Conservation (phyloP, 1,140 invertebrate genomes). For the Drosophila albomicans region DNA sequence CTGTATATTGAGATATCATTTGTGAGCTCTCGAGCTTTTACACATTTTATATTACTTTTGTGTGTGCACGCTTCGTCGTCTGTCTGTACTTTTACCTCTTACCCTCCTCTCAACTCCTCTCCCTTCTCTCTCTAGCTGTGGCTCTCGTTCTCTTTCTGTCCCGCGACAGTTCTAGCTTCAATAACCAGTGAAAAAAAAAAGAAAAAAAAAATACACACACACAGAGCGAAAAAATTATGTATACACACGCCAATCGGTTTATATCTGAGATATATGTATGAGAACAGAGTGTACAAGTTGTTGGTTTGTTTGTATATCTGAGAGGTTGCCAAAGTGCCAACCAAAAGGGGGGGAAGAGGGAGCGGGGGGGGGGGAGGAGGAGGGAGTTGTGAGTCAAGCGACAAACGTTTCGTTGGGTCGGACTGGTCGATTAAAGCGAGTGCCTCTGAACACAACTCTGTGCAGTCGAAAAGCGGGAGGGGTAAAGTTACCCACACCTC, state of each 20-base stretch:
- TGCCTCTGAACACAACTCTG: constrained; percentile 1
- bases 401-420: constrained; percentile 36
- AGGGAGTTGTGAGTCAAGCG: constrained; percentile 13
- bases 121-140: too few species aligned
- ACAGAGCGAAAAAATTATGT: constrained; percentile 48
- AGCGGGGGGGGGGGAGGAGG: not conserved
- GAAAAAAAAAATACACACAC: constrained; percentile 20
- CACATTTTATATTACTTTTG: constrained; percentile 30
- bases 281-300: not conserved
- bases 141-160: too few species aligned
- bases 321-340: constrained; percentile 7
- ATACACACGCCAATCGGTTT: constrained; percentile 53
- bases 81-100: constrained; percentile 15
- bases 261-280: constrained; percentile 35
- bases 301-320: constrained; percentile 16
- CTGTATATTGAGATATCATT: constrained; percentile 38
- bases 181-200: constrained; percentile 11
- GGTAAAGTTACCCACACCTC: constrained; percentile 15
- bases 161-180: constrained; percentile 12
- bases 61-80: constrained; percentile 20
- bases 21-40: constrained; percentile 25
- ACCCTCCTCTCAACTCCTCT: not conserved
- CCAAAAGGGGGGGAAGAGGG: not conserved
- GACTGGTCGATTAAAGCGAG: constrained; percentile 47
- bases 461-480: not conserved